Percentiles rank a stretch among this genome's conserved stretches.
Evolutionary conservation across 2,113 vertebrate species (phyloP).

Genomic region (Chauna torquata): DNA sequence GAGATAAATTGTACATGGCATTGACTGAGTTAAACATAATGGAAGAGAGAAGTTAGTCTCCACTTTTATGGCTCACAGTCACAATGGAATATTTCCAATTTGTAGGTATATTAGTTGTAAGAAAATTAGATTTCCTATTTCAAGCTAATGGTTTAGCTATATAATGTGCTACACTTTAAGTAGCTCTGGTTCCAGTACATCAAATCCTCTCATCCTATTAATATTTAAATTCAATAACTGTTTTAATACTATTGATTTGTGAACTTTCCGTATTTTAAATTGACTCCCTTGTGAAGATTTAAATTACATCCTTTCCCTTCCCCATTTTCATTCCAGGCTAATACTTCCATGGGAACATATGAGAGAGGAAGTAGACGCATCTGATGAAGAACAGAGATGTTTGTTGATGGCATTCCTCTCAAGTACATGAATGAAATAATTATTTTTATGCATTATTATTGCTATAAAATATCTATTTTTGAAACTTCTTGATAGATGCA

Average conservation of each 20-base stretch:
- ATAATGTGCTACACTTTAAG: conserved; percentile 28
- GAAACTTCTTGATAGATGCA: background rate
- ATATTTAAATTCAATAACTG: conserved; percentile 72
- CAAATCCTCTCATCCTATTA: conserved; percentile 61
- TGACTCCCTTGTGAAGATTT: conserved; percentile 27
- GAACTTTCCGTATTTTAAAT: conserved; percentile 48
- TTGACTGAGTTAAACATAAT: background rate
- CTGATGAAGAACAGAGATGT: background rate
- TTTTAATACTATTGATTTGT: conserved; percentile 70
- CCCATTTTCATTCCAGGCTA: conserved; percentile 19
- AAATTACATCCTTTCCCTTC: conserved; percentile 38
- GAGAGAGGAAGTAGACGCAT: background rate
- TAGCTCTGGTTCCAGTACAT: conserved; percentile 54
- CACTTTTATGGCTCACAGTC: background rate
- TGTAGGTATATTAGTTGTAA: conserved; percentile 37
- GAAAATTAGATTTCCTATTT: conserved; percentile 64
- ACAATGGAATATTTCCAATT: conserved; percentile 35
- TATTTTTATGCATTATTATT: background rate
- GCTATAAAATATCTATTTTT: background rate
- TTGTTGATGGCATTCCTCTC: background rate
- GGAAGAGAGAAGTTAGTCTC: background rate
- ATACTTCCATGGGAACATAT: conserved; percentile 2
- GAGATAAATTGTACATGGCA: background rate
- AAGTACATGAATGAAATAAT: background rate
- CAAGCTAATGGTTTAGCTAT: conserved; percentile 40